These are phyloP conservation scores for western clawed frog (Xenopus tropicalis) DNA, from an alignment of 2,113 vertebrate species.

Conservation along the genomic window UCB_Xtro_10.0 CM004444.2:142146001-142146500, in stretches of 20 bases:
- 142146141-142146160: not conserved
- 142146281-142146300: constrained; percentile 36
- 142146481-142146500: not conserved
- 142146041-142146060: not conserved
- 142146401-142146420: constrained; percentile 33
- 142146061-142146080: constrained; percentile 20
- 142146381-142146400: not conserved
- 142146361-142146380: constrained; percentile 1
- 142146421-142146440: constrained; percentile 6
- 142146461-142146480: not conserved
- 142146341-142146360: constrained; percentile 32
- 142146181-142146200: not conserved
- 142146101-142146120: not conserved
- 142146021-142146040: too few relatives aligned
- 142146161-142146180: constrained; percentile 1
- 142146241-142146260: not conserved
- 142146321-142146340: constrained; percentile 10
- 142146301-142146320: not conserved
- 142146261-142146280: constrained; percentile 10
- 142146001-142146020: too few relatives aligned
- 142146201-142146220: not conserved
- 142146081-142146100: not conserved
- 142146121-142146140: not conserved
- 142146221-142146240: not conserved
- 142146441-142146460: not conserved